These are phyloP conservation scores for Rhopalosiphum padi DNA, from an alignment of 1,140 invertebrate genomes.

Conservation along the genomic window DNA sequence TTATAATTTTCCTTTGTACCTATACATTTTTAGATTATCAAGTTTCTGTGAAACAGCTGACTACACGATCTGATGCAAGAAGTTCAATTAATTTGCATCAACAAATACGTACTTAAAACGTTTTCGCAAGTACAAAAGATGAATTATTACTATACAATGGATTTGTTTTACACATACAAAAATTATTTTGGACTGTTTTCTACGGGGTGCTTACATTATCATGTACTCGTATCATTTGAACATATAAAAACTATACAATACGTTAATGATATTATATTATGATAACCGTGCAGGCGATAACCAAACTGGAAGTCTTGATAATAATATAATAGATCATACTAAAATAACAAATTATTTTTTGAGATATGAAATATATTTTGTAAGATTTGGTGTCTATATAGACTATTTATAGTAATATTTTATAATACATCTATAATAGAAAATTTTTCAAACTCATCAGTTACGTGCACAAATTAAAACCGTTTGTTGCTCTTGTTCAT, in stretches of 20 bases:
- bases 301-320: too few species aligned
- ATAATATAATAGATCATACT: too few species aligned
- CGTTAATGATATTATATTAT: too few species aligned
- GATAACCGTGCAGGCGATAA: too few species aligned
- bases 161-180: not conserved
- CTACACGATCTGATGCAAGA: not conserved
- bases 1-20: slow-evolving; percentile 4
- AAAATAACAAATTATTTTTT: too few species aligned
- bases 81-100: not conserved
- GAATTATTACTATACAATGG: not conserved
- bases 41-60: not conserved
- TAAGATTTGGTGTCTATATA: too few species aligned
- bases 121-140: not conserved
- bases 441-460: not conserved
- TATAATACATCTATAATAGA: not conserved
- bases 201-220: too few species aligned
- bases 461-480: not conserved
- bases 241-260: too few species aligned
- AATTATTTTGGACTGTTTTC: too few species aligned
- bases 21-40: not conserved
- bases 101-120: not conserved
- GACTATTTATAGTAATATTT: not conserved
- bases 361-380: too few species aligned
- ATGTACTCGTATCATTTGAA: too few species aligned
- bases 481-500: not conserved